Evolutionary conservation across 92 coral and sea anemone genomes (phyloP).

Genomic region (Virgularia gustaviana): DNA sequence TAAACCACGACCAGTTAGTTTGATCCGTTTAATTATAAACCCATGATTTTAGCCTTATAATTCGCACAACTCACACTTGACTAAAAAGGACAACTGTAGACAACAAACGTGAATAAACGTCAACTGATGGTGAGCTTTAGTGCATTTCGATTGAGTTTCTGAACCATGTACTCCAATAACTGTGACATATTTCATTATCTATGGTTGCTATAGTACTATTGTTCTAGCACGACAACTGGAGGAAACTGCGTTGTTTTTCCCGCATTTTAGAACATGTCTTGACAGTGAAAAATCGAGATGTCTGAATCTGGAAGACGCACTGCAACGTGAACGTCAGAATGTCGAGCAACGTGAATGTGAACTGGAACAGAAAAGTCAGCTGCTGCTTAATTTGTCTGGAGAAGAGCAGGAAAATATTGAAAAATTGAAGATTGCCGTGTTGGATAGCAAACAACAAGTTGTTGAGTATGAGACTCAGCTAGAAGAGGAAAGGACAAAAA

Average conservation of each 20-base stretch:
- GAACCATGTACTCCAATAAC: too few relatives aligned
- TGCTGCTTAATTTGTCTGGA: slow-evolving; percentile 62
- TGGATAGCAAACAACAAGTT: slow-evolving; percentile 17
- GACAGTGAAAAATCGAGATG: slow-evolving; percentile 83
- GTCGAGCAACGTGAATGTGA: slow-evolving; percentile 80
- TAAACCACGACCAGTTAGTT: too few relatives aligned
- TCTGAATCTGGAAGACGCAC: slow-evolving; percentile 77
- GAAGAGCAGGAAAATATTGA: slow-evolving; percentile 64
- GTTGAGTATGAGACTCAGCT: slow-evolving; percentile 9
- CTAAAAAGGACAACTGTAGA: too few relatives aligned
- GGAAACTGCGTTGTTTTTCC: neutral
- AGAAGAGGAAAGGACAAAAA: slow-evolving; percentile 13
- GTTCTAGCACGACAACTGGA: neutral
- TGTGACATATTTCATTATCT: too few relatives aligned
- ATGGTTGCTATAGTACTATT: too few relatives aligned
- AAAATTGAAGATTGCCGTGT: slow-evolving; percentile 33
- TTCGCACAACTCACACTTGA: too few relatives aligned
- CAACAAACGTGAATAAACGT: too few relatives aligned
- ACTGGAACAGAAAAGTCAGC: slow-evolving; percentile 67
- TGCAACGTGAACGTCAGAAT: slow-evolving; percentile 83
- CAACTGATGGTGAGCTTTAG: too few relatives aligned
- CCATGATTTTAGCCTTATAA: too few relatives aligned
- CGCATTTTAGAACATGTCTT: slow-evolving; percentile 65
- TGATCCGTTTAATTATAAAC: too few relatives aligned
- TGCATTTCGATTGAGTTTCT: too few relatives aligned